Evolutionary conservation across 2,797 vertebrate genomes (phyloP), one percentile per base, ranked within the genome.

Genomic region (Morus bassanus): DNA sequence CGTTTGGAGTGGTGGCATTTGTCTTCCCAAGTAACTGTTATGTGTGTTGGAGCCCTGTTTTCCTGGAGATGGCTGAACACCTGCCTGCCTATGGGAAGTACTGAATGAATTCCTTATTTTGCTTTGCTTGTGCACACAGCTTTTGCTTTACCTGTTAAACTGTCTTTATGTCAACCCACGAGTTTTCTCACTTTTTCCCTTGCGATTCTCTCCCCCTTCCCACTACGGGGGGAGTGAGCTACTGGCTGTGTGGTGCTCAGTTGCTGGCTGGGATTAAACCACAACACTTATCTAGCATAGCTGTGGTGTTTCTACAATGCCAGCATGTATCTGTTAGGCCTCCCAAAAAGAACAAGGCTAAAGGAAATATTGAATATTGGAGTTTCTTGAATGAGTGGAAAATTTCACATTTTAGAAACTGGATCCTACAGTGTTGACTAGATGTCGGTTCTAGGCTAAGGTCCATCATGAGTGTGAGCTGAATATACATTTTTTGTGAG

Each of bases 401-500:
- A 76, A 45, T 3, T 9, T 69, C 3, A 13, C 50, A 14, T 69
- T 91, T 86, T 83, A 65, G 37, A 87, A 84, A 53, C 35, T 48
- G 15, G 2, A 78, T 89, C 25, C 48, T 73, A 45, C 24, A 41
- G 30, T 54, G 11, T 25, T 65, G 30, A 50, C 27, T 53, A 77
- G 77, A 37, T n/a, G 4, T 59, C 0, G 0, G 16, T 77, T 88
- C 61, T 70, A 77, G 7, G 18, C 11, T 77, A 69, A 89, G 43
- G 31, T 57, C 10, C n/a, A 5, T 28, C n/a, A 45, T 53, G 46
- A 76, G 35, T 0, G 0, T 23, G 5, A 76, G 56, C 19, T 56
- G 27, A 68, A 79, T 7, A 1, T 24, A 27, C 5, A 4, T 28
- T 28, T 76, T 78, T 64, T 67, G 41, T 28, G 30, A 31, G 14